Evolutionary conservation across 2,888 invertebrate genomes (phyloP), one percentile per base, ranked within the genome.

Genomic region (Pristionchus maxplancki): DNA sequence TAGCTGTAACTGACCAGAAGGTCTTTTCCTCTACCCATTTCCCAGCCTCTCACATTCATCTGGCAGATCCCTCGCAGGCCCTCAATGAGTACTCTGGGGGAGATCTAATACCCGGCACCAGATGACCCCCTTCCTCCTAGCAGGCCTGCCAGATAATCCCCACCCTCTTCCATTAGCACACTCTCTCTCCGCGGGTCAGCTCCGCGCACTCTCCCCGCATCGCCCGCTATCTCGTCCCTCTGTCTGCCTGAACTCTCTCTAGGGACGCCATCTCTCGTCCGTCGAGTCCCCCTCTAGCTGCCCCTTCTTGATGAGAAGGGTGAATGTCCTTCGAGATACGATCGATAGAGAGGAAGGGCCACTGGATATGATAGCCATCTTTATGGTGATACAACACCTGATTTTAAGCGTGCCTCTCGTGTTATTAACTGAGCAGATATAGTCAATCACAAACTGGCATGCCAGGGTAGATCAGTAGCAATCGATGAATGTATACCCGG

Each of bases 401-500:
- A 24, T n/a, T 40, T 48, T 15, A 24, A 71, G 15, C 4, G 24
- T 24, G 44, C 44, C 9, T 58, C 24, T n/a, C 9, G 9, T n/a
- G 9, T 24, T 58, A n/a, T 58, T 58, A 2, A 24, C 1, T n/a
- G 58, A n/a, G 58, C 20, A 53, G 3, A 17, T 3, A 17, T 17
- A 17, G 17, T 58, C 58, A 11, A 6, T 58, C 20, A 58, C 58
- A 8, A 17, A 58, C 58, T 58, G 5, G 58, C 6, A 58, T n/a
- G n/a, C n/a, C n/a, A 53, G 13, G 24, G 24, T 5, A 40, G 74
- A 71, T 71, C 85, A 67, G 78, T 37, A 85, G 89, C 67, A 48
- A 71, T 89, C 89, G 89, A 89, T 89, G 89, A 88, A 90, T 90
- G 90, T 89, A 89, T 89, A 89, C 90, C 90, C 90, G 90, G 90